phyloP scores from a whole-genome alignment of 2,113 vertebrate species.

The Lipotes vexillifer region DNA sequence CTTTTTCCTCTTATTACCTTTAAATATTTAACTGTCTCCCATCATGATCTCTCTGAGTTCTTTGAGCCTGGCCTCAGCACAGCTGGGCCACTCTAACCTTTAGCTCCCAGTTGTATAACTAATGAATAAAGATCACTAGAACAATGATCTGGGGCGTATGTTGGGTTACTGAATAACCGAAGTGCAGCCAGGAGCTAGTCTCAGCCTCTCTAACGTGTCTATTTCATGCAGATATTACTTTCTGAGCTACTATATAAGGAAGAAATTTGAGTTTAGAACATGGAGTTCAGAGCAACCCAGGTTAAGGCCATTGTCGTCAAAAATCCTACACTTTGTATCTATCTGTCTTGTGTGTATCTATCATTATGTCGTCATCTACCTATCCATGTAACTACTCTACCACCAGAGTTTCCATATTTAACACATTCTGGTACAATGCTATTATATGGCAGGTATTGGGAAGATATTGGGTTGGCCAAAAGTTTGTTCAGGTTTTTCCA shows the following conservation, averaged over 20 bases:
- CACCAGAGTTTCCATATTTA: not conserved
- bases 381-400: not conserved
- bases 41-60: not conserved
- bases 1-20: not conserved
- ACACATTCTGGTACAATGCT: not conserved
- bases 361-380: not conserved
- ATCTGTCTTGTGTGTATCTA: not conserved
- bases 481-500: no score
- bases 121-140: conserved; percentile 26
- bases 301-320: not conserved
- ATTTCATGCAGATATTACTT: not conserved
- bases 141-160: not conserved
- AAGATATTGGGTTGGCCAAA: not conserved
- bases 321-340: not conserved
- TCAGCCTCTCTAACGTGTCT: not conserved
- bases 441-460: not conserved
- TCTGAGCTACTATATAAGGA: conserved; percentile 15
- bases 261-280: not conserved
- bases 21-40: conserved; percentile 42
- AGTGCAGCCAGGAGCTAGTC: not conserved
- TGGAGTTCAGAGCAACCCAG: not conserved
- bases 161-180: not conserved
- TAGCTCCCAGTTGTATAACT: conserved; percentile 18
- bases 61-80: not conserved
- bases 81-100: not conserved